Evolutionary conservation across 2,797 vertebrate species (phyloP).

Genomic region (Cossypha heuglini): DNA sequence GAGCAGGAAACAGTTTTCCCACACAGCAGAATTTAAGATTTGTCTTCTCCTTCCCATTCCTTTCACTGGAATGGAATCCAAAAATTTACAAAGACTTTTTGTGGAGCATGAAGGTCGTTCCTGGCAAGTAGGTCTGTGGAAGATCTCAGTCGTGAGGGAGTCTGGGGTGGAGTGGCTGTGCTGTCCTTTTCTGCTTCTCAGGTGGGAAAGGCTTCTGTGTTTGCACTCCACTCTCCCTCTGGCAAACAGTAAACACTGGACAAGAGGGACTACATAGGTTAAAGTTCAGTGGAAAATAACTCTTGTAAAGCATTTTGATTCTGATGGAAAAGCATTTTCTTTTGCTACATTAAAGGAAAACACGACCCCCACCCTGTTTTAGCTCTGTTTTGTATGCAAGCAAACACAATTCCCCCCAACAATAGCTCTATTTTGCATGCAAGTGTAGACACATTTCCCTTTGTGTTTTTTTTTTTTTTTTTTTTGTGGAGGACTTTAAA

Average conservation of each 20-base stretch:
- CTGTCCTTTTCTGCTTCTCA: not conserved
- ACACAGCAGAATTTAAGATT: not conserved
- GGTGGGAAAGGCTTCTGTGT: not conserved
- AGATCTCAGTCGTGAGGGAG: not conserved
- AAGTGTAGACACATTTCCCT: not conserved
- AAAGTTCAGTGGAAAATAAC: not conserved
- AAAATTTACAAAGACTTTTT: not conserved
- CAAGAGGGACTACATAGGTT: not conserved
- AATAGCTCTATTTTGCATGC: constrained; percentile 13
- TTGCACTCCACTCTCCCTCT: not conserved
- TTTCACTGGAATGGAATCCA: not conserved
- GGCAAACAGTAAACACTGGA: not conserved
- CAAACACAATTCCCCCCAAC: not conserved
- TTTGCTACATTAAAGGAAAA: not conserved
- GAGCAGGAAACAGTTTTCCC: not conserved
- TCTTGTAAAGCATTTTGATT: not conserved
- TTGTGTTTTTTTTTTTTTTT: not conserved
- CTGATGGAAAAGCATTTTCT: not conserved
- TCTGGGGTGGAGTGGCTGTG: rapidly evolving
- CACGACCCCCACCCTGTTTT: not conserved
- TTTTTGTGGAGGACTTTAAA: not conserved
- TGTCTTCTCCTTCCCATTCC: not conserved
- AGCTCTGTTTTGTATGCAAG: not conserved
- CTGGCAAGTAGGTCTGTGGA: not conserved
- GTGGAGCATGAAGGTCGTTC: not conserved